Percentiles rank a stretch among this genome's conserved stretches.
Evolutionary conservation across 1,140 invertebrate genomes (phyloP).

Genomic region (Ephestia elutella): DNA sequence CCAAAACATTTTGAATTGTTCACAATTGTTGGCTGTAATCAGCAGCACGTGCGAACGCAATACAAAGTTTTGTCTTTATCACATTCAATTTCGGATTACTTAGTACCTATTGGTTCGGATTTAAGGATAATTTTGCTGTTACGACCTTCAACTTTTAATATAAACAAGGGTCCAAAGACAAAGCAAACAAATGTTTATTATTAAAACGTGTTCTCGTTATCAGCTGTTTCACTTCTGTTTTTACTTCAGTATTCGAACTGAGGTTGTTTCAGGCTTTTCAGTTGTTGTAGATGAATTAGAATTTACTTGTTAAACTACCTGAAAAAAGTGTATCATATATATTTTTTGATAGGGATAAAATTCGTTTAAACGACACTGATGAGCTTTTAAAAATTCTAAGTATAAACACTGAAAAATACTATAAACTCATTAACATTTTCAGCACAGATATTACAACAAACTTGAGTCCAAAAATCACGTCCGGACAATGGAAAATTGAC

Average conservation of each 20-base stretch:
- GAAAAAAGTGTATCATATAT: too few species aligned
- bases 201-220: not conserved
- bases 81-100: conserved; percentile 30
- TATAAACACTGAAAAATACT: too few species aligned
- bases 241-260: too few species aligned
- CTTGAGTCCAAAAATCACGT: not conserved
- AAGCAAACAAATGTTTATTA: not conserved
- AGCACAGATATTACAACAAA: too few species aligned
- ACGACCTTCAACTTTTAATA: conserved; percentile 29
- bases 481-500: not conserved
- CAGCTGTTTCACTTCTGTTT: not conserved
- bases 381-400: too few species aligned
- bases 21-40: conserved; percentile 26
- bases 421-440: too few species aligned
- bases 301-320: too few species aligned
- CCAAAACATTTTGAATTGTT: conserved; percentile 41
- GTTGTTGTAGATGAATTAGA: not conserved
- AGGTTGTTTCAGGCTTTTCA: not conserved
- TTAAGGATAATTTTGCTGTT: conserved; percentile 26
- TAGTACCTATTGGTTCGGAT: conserved; percentile 24
- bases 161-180: conserved; percentile 25
- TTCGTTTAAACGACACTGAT: too few species aligned
- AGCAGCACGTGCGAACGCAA: conserved; percentile 21
- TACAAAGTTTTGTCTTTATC: conserved; percentile 31
- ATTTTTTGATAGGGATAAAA: too few species aligned